Base-by-base conservation (phyloP, 2,797 vertebrate genomes). In the Phoebastria nigripes region DNA sequence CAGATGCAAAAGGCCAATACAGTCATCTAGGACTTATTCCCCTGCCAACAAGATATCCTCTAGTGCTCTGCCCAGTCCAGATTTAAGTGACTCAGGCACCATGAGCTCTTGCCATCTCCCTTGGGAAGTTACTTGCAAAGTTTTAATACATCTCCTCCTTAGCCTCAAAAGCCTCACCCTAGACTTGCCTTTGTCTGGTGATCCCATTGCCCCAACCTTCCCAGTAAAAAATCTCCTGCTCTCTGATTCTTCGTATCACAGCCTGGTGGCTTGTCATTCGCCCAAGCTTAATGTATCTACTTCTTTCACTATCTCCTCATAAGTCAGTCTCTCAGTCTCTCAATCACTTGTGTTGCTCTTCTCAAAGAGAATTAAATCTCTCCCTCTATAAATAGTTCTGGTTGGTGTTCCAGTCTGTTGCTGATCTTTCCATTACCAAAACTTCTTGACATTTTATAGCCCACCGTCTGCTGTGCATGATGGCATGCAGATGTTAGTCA, bases 351-450 rank as follows among this genome's bases (percentile, higher is more conserved):
- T 49, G 71, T 29, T 61, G 24, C 42, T 73, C 70, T 72, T 92
- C 71, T 77, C 56, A 67, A 90, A 95, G 39, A 88, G 89, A 94
- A 80, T 52, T 21, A 85, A 95, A 58, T 85, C 67, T 62, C 76
- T 79, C 39, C 44, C 54, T 91, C 73, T 94, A 88, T 80, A 96
- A 96, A 92, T 94, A 96, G 61, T 47, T 90, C 63, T 90, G 74
- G 69, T 93, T 80, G 59, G 15, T 89, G 63, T 85, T 96, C 86
- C 67, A 82, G 86, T 37, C 74, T 90, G 83, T 46, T 95, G 78
- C 58, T 96, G 89, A 96, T 93, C 77, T 94, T 96, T 97, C 90
- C 88, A 97, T 93, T 96, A 93, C 88, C 72, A 85, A 84, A 88
- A 74, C 55, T 82, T 82, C 56, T 73, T 87, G 91, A 74, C 59